Evolutionary conservation across 2,113 vertebrate species (phyloP), one percentile per base, ranked within the genome.

Genomic region (Sterna hirundo): DNA sequence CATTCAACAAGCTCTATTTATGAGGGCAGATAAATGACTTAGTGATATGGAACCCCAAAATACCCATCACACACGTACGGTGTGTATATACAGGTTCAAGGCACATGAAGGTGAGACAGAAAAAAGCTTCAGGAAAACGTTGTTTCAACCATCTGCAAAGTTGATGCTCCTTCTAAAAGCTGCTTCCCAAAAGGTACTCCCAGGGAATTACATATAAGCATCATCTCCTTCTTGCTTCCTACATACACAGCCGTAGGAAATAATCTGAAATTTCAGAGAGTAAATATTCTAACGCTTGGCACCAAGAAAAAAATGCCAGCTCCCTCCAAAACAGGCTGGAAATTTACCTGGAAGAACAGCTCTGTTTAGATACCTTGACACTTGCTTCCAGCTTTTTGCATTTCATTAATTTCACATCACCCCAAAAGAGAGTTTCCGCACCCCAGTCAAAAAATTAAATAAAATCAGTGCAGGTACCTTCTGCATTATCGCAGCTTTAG

Each of bases 11-110:
- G 47, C 14, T 61, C 8, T 25, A 2, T 57, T 85, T 47, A 70
- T 7, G 23, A 47, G 21, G 62, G 12, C 68, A 71, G 18, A n/a
- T 38, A 46, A 85, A 85, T 7, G 22, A 51, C 13, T 62, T 38
- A 3, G 19, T n/a, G 55, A 49, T 23, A n/a, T 0, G 15, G 19
- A 85, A 65, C 19, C 58, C 40, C n/a, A 46, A 95, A 64, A 61
- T 6, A 38, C 8, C 14, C 44, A 49, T 14, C 62, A 49, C 38
- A 69, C 22, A 25, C 0, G 0, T 2, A 52, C 6, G 2, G 29
- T 14, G 12, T 6, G 2, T 26, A 38, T 0, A 1, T 4, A 12
- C 3, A 66, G 51, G 23, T 36, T 68, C 42, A 62, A 83, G 76
- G 49, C 34, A 84, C 26, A 47, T 0, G 0, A 30, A 74, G 29